Evolutionary conservation across 2,888 invertebrate genomes (phyloP), one percentile per base, ranked within the genome.

Genomic region (Rutpela maculata): DNA sequence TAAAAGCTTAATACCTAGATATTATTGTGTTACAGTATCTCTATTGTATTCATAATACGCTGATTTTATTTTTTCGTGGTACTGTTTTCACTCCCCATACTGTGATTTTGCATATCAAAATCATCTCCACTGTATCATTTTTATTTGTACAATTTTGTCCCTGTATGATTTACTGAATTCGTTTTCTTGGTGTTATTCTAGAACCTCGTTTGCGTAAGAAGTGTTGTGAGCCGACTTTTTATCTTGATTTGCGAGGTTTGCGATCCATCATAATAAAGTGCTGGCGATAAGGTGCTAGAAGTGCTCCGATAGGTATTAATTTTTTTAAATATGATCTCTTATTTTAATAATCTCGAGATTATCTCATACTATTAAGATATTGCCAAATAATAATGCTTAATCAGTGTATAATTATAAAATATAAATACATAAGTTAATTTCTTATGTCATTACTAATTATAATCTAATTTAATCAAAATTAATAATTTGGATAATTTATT

Each of bases 201-300:
- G 31, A 35, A 35, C 31, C 4, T 35, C 31, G 31, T 43, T 43
- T 43, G 43, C 43, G 43, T 43, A 11, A 43, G 12, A 15, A 35
- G 12, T 43, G 11, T 43, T 43, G 12, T 11, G 43, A 12, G 12
- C 15, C 43, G 43, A 11, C 43, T 11, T 50, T 50, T 50, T 50
- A 50, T 50, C 50, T 50, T 50, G 50, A 50, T n/a, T 50, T 50
- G 15, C n/a, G 4, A 35, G 31, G n/a, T 43, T 12, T 12, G n/a
- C 50, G n/a, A 50, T 50, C 50, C n/a, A 50, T 50, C 50, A 50
- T 50, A 26, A 50, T 50, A 6, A n/a, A 50, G 50, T 50, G 50
- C 6, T 50, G 50, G 15, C 7, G 15, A 15, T 15, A 50, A n/a
- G 15, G n/a, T 0, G 6, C 7, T 50, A 35, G 6, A 50, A n/a